These are phyloP conservation scores for Alligator mississippiensis DNA, from an alignment of 2,113 vertebrate species.

Conservation along the genomic window DNA sequence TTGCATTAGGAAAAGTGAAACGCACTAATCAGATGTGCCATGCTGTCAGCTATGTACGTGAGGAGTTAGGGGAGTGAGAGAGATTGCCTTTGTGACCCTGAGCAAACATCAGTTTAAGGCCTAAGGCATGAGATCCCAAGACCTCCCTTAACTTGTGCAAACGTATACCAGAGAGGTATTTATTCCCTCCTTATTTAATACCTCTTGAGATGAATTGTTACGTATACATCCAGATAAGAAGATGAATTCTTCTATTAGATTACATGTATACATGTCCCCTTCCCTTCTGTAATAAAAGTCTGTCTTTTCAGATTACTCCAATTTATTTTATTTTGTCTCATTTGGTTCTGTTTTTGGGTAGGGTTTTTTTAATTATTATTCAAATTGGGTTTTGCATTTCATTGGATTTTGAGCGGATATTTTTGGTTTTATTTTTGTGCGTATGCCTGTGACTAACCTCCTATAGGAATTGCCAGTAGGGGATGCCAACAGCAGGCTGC, in stretches of 20 bases:
- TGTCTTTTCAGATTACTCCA: background rate
- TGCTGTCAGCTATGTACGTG: background rate
- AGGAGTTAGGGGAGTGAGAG: rapidly evolving
- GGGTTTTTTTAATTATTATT: background rate
- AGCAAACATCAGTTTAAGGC: background rate
- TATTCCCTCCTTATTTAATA: background rate
- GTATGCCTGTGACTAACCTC: constrained; percentile 11
- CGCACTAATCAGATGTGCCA: rapidly evolving
- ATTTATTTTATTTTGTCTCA: background rate
- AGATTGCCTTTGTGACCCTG: background rate
- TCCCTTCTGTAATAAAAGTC: background rate
- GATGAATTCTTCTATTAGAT: background rate
- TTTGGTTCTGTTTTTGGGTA: background rate
- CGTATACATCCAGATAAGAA: background rate
- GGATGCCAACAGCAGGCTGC: constrained; percentile 44
- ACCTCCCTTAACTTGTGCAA: rapidly evolving
- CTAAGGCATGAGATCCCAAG: background rate
- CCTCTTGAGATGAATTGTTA: background rate
- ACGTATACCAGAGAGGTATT: background rate
- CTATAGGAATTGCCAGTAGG: background rate
- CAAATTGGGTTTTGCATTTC: too few relatives aligned
- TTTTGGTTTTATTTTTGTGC: constrained; percentile 14
- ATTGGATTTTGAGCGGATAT: too few relatives aligned
- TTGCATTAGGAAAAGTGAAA: background rate
- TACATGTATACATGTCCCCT: background rate